These are phyloP conservation scores for Drosophila tani DNA, from an alignment of 1,140 invertebrate genomes.

Conservation along the genomic window DNA sequence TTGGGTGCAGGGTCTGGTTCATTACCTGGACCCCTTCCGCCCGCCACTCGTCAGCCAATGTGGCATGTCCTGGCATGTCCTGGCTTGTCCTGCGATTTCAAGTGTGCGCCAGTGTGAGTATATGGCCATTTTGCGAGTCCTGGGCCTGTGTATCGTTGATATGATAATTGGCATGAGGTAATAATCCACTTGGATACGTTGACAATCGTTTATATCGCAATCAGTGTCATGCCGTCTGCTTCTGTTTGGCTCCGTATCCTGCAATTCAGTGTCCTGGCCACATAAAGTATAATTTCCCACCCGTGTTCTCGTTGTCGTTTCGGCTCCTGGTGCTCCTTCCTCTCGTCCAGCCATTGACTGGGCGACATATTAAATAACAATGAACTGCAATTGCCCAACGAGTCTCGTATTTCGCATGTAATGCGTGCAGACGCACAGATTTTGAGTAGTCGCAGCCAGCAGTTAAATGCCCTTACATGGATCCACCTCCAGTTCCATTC, in stretches of 20 bases:
- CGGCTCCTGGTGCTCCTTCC: slow-evolving; percentile 9
- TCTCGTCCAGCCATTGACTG: slow-evolving; percentile 30
- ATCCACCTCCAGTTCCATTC: slow-evolving; percentile 19
- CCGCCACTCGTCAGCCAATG: slow-evolving; percentile 66
- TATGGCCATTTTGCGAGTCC: slow-evolving; percentile 37
- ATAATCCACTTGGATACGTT: slow-evolving; percentile 84
- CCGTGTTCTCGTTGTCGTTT: slow-evolving; percentile 34
- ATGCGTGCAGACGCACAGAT: slow-evolving; percentile 83
- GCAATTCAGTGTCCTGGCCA: slow-evolving; percentile 56
- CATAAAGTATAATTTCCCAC: slow-evolving; percentile 81
- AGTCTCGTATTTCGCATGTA: slow-evolving; percentile 81
- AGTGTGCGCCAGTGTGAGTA: slow-evolving; percentile 28
- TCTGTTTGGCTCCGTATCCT: slow-evolving; percentile 44
- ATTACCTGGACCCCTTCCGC: slow-evolving; percentile 52
- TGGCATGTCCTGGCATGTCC: slow-evolving; percentile 51
- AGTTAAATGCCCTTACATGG: slow-evolving; percentile 36
- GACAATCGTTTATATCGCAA: slow-evolving; percentile 84
- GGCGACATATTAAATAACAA: slow-evolving; percentile 81
- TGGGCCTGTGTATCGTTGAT: slow-evolving; percentile 76
- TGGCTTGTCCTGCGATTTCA: slow-evolving; percentile 35
- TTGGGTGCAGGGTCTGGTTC: slow-evolving; percentile 41
- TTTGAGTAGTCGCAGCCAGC: slow-evolving; percentile 65
- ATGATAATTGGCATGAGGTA: slow-evolving; percentile 84
- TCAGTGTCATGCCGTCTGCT: slow-evolving; percentile 79
- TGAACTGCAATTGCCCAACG: slow-evolving; percentile 82